A percentile compares a stretch with the other conserved stretches of the same genome.
phyloP scores from a whole-genome alignment of 2,113 vertebrate species.

The Fulmarus glacialis region DNA sequence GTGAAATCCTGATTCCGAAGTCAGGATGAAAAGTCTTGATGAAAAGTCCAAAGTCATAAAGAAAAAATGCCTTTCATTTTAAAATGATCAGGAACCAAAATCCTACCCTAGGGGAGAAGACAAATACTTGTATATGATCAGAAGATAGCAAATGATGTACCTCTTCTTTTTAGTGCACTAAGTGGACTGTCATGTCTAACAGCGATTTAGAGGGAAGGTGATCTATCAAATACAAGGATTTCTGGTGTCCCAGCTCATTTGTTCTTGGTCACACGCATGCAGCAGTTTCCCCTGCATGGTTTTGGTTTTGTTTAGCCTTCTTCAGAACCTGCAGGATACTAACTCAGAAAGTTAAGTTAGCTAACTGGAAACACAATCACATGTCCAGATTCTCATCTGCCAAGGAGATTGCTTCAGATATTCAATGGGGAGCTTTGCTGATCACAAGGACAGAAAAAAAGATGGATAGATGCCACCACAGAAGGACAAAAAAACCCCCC shows the following conservation, averaged over 20 bases:
- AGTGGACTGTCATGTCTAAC: not conserved
- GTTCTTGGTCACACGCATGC: not conserved
- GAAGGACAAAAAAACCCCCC: not conserved
- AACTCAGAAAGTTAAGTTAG: not conserved
- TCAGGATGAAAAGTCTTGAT: not conserved
- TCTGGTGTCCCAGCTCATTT: not conserved
- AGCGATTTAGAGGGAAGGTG: not conserved
- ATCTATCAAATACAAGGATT: not conserved
- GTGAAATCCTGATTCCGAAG: not conserved
- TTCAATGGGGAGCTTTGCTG: not conserved
- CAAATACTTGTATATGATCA: not conserved
- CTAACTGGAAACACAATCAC: not conserved
- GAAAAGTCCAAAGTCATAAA: not conserved
- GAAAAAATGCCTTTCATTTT: not conserved
- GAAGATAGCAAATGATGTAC: not conserved
- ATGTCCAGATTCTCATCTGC: not conserved
- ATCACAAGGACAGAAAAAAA: not conserved
- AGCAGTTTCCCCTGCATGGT: not conserved
- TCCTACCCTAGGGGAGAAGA: not conserved
- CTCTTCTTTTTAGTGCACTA: not conserved
- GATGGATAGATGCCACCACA: not conserved
- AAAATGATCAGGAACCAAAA: not conserved
- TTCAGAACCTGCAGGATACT: not conserved
- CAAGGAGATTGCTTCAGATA: not conserved
- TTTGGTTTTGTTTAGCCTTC: not conserved